A percentile compares a stretch with the other conserved stretches of the same genome.
Evolutionary conservation across 2,888 invertebrate genomes (phyloP).

Genomic region (Dicranocentrus wangi): DNA sequence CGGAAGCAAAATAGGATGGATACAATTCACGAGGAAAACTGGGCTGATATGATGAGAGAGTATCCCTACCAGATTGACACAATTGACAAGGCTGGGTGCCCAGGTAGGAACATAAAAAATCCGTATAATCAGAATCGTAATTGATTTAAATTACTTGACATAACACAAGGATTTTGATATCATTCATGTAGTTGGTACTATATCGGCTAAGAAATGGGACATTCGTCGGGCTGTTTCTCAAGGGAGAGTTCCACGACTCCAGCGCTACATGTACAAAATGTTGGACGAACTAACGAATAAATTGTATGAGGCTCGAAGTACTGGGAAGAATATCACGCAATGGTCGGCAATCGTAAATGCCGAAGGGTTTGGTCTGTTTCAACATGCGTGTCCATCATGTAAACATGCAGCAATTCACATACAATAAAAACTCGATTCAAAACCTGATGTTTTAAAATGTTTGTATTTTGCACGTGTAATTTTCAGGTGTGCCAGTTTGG

Average conservation of each 20-base stretch:
- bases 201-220: not conserved
- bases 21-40: not conserved
- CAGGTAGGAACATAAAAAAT: too few species aligned
- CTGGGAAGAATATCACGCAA: not conserved
- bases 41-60: not conserved
- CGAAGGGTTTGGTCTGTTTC: not conserved
- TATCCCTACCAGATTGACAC: not conserved
- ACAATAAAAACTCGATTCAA: too few species aligned
- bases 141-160: too few species aligned
- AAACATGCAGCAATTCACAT: too few species aligned
- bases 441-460: too few species aligned
- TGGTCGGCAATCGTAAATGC: not conserved
- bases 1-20: not conserved
- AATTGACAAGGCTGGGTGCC: not conserved
- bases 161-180: too few species aligned
- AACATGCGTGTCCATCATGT: conserved; percentile 6
- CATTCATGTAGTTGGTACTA: too few species aligned
- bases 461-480: too few species aligned
- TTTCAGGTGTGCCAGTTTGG: too few species aligned
- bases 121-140: too few species aligned
- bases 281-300: not conserved
- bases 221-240: not conserved
- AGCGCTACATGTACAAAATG: not conserved
- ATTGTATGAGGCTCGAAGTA: not conserved
- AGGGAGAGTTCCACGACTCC: not conserved